phyloP scores from a whole-genome alignment of 2,797 vertebrate species.

The Rhodeus uyekii region DNA sequence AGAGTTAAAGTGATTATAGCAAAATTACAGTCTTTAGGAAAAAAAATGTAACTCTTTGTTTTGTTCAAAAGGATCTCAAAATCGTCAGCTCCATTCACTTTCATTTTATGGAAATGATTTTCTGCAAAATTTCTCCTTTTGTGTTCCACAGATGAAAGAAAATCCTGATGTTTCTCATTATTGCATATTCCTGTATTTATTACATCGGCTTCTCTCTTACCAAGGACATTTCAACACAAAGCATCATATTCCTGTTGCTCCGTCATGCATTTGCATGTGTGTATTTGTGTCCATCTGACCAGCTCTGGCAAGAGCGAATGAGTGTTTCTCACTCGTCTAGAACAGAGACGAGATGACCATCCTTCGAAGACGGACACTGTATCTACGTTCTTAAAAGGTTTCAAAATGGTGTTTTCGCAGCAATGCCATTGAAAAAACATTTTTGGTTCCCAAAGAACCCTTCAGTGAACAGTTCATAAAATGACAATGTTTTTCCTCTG shows the following conservation, averaged over 20 bases:
- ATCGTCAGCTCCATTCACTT: neutral
- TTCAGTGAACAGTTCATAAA: neutral
- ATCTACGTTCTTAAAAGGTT: neutral
- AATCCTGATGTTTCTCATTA: neutral
- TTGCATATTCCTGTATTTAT: neutral
- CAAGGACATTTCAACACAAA: conserved; percentile 30
- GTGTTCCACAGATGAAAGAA: neutral
- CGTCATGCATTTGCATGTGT: conserved; percentile 49
- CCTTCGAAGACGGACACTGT: conserved; percentile 30
- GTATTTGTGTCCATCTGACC: conserved; percentile 52
- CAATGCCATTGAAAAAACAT: neutral
- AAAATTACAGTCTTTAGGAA: neutral
- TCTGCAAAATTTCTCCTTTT: neutral
- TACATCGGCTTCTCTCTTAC: neutral
- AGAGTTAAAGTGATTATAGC: neutral
- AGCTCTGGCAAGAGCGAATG: conserved; percentile 29
- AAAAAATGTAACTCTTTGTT: neutral
- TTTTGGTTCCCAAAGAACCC: neutral
- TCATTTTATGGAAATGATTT: neutral
- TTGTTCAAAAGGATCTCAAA: neutral
- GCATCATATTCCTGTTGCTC: conserved; percentile 29
- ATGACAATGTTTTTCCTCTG: too few species aligned
- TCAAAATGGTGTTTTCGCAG: neutral
- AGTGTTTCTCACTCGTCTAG: conserved; percentile 45
- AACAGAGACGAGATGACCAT: conserved; percentile 39